These are phyloP conservation scores for Zygogramma bicolorata DNA, from an alignment of 2,888 invertebrate genomes.

Conservation along the genomic window DNA sequence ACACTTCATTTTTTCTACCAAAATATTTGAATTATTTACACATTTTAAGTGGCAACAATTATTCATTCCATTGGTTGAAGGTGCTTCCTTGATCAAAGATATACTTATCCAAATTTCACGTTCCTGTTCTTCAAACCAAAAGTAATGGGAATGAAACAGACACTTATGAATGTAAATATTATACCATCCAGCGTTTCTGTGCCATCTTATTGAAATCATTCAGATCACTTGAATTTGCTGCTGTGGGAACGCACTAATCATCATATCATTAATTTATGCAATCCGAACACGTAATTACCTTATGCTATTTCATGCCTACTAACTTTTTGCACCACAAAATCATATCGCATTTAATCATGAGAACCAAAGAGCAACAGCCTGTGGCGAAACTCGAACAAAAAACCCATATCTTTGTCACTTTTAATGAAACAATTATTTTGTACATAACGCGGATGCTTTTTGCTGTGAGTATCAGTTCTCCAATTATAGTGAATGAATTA, in stretches of 20 bases:
- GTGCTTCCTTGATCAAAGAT: too few species aligned
- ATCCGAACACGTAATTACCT: not conserved
- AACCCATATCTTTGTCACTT: conserved; percentile 5
- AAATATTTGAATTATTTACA: too few species aligned
- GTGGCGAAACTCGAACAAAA: not conserved
- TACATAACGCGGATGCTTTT: not conserved
- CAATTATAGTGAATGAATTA: conserved; percentile 7
- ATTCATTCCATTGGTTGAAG: too few species aligned
- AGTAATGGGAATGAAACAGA: too few species aligned
- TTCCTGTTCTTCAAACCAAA: too few species aligned
- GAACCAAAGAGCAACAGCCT: conserved; percentile 9
- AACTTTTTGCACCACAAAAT: conserved; percentile 11
- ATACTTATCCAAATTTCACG: too few species aligned
- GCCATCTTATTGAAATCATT: too few species aligned
- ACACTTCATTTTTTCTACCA: too few species aligned
- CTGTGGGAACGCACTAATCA: not conserved
- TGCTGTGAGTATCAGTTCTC: not conserved
- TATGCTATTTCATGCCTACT: conserved; percentile 2
- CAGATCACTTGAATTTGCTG: not conserved
- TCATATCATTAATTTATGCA: not conserved
- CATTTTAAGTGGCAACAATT: too few species aligned
- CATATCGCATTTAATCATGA: conserved; percentile 8
- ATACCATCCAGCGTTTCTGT: too few species aligned
- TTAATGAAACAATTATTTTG: conserved; percentile 9
- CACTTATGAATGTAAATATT: too few species aligned